Percentiles rank a stretch among this genome's conserved stretches.
Evolutionary conservation across 2,888 invertebrate species (phyloP).

Genomic region (Cancer borealis): DNA sequence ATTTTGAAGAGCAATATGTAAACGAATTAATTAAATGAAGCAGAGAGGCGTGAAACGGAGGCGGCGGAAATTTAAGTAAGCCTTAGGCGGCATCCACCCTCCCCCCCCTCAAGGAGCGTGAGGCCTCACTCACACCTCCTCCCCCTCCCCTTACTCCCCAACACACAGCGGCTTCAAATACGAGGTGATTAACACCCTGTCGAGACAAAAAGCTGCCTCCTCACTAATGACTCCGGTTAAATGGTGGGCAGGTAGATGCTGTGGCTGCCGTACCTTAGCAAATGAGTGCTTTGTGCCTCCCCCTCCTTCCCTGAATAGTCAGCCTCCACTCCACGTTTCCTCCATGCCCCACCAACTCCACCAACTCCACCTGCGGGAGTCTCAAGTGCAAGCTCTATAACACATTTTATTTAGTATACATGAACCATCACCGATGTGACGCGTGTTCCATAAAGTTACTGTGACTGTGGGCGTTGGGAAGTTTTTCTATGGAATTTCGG

Average conservation of each 20-base stretch:
- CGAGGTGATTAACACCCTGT: slow-evolving; percentile 37
- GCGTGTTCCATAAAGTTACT: background rate
- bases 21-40: slow-evolving; percentile 33
- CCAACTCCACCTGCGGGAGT: background rate
- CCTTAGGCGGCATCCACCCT: background rate
- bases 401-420: background rate
- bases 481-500: background rate
- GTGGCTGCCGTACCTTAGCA: background rate
- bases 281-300: slow-evolving; percentile 29
- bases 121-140: background rate
- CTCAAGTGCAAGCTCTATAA: background rate
- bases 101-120: background rate
- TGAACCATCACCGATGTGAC: background rate
- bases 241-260: slow-evolving; percentile 21
- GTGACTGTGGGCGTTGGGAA: background rate
- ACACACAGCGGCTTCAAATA: background rate
- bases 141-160: background rate
- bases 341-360: background rate
- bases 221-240: slow-evolving; percentile 34
- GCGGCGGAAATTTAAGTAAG: slow-evolving; percentile 12
- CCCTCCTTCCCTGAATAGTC: background rate
- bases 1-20: background rate
- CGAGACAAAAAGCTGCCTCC: slow-evolving; percentile 30
- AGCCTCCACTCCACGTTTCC: background rate
- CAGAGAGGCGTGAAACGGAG: slow-evolving; percentile 23